Conservation (phyloP, 2,797 vertebrate genomes). For the Danio albolineatus region DNA sequence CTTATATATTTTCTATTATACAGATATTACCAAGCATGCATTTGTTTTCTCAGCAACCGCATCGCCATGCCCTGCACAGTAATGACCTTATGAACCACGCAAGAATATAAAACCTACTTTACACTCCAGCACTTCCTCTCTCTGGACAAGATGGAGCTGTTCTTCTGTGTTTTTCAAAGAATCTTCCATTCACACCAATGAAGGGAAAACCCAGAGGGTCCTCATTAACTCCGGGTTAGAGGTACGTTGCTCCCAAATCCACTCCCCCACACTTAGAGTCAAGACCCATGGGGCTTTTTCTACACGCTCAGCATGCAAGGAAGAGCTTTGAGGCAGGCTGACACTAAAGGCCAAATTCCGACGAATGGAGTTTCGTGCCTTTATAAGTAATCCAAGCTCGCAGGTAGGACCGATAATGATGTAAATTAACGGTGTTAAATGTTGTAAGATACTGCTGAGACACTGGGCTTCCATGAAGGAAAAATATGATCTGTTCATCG, state of each 20-base stretch:
- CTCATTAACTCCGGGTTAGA: slow-evolving; percentile 61
- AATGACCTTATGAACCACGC: slow-evolving; percentile 48
- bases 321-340: slow-evolving; percentile 16
- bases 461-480: slow-evolving; percentile 7
- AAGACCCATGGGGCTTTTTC: slow-evolving; percentile 31
- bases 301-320: slow-evolving; percentile 34
- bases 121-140: slow-evolving; percentile 36
- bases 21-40: slow-evolving; percentile 25
- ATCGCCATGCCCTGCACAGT: slow-evolving; percentile 30
- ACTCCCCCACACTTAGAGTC: slow-evolving; percentile 48
- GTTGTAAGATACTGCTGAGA: slow-evolving; percentile 31
- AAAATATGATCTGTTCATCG: slow-evolving; percentile 9
- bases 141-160: slow-evolving; percentile 10
- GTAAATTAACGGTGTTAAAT: slow-evolving; percentile 28
- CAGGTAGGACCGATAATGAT: slow-evolving; percentile 26
- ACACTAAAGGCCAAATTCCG: slow-evolving; percentile 43
- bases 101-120: slow-evolving; percentile 35
- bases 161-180: slow-evolving; percentile 26
- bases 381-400: slow-evolving; percentile 38
- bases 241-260: slow-evolving; percentile 38
- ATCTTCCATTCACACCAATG: slow-evolving; percentile 21
- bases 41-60: slow-evolving; percentile 11
- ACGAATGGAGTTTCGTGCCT: slow-evolving; percentile 26
- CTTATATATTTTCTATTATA: slow-evolving; percentile 14
- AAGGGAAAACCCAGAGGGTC: slow-evolving; percentile 50